Base-by-base conservation (phyloP, 2,113 vertebrate genomes). In the Heliornis fulica region DNA sequence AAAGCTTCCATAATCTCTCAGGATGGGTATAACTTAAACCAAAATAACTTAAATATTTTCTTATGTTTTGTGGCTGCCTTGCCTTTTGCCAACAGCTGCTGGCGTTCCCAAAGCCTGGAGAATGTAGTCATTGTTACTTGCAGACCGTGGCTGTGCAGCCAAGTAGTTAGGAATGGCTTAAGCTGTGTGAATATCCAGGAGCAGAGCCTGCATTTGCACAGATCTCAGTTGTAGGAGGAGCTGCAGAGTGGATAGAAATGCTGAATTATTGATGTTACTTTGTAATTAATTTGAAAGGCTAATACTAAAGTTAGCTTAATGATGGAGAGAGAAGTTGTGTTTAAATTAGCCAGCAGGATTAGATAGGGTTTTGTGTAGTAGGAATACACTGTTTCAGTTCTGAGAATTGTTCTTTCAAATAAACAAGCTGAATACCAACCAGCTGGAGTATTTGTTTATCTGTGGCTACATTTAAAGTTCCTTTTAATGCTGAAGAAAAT, bases 381-480 rank as follows among this genome's bases (percentile, higher is more conserved):
- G 77, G 93, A 95, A 91, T 93, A 88, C 66, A 83, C 66, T 78
- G 70, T 71, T 90, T 74, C 94, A 95, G 56, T 95, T 96, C 61
- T 88, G 40, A 83, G 91, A 41, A 59, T 93, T 74, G 22, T 43
- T 83, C 59, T 88, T 94, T 68, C 82, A 85, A 50, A 83, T 96
- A 94, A 96, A 77, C 81, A 91, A 68, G 38, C 66, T 74, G 78
- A 90, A 41, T 77, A n/a, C 16, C 10, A 83, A 77, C 18, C 90
- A 90, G 63, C 90, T 95, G 87, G 41, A 63, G 83, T 93, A 63
- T 86, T 95, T 91, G 32, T 90, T 4, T 65, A n/a, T 94, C 81
- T 94, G 4, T 56, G 32, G 53, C 81, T 95, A 17, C 87, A 77
- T 83, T 93, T 93, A 40, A 84, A 74, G 59, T 66, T 85, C 34